Percentiles rank a stretch among this genome's conserved stretches.
Evolutionary conservation across 2,797 vertebrate genomes (phyloP).

Genomic region (Tinamus major): DNA sequence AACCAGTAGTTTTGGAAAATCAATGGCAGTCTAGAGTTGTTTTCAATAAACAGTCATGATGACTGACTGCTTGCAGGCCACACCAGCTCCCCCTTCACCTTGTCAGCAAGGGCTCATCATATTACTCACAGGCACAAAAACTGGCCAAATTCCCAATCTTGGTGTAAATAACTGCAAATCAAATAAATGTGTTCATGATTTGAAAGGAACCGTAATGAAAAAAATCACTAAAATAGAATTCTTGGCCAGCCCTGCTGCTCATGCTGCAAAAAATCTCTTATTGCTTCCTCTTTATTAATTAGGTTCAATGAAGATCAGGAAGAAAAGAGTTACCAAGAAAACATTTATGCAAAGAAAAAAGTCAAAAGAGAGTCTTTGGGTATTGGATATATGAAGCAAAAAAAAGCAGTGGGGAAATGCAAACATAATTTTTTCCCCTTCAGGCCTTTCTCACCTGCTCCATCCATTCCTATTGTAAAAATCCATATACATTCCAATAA

Average conservation of each 20-base stretch:
- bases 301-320: neutral
- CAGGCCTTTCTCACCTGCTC: neutral
- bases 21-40: neutral
- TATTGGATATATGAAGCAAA: neutral
- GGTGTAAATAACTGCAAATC: neutral
- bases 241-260: neutral
- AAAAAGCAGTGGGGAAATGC: neutral
- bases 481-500: neutral
- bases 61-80: neutral
- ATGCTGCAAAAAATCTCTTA: neutral
- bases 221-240: neutral
- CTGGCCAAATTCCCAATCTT: neutral
- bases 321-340: neutral
- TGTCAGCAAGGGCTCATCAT: neutral
- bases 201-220: neutral
- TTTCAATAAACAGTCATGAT: neutral
- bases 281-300: neutral
- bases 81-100: neutral
- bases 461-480: neutral
- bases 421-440: neutral
- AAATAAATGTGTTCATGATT: neutral
- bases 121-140: neutral
- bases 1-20: constrained; percentile 2
- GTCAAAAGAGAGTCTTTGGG: neutral
- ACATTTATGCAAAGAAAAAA: neutral